phyloP scores from a whole-genome alignment of 2,113 vertebrate genomes.

The human region GRCh38 chr6:132790501-132791000 shows the following conservation, averaged over 20 bases:
- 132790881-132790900: background rate
- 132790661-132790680: background rate
- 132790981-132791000: background rate
- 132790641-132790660: background rate
- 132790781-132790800: background rate
- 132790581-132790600: background rate
- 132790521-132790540: background rate
- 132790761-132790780: background rate
- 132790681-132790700: background rate
- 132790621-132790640: background rate
- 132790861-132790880: background rate
- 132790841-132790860: background rate
- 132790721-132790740: background rate
- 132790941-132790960: background rate
- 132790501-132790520: background rate
- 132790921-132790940: background rate
- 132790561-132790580: background rate
- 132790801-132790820: background rate
- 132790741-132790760: background rate
- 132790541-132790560: background rate
- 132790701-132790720: background rate
- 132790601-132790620: background rate
- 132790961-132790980: background rate
- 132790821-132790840: background rate
- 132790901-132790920: background rate